Evolutionary conservation across 2,888 invertebrate genomes (phyloP).

Genomic region (Habroteleia sp.): DNA sequence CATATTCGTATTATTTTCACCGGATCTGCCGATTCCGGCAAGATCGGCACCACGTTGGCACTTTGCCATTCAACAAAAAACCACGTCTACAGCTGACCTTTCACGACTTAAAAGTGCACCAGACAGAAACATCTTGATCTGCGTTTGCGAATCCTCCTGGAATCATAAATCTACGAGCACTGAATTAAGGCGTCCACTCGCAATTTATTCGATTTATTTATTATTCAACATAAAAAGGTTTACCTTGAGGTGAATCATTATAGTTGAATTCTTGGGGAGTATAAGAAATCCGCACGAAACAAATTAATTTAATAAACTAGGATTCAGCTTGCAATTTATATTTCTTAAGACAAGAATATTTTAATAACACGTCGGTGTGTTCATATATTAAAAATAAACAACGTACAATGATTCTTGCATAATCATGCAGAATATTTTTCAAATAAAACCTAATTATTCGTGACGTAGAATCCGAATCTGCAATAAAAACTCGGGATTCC

Average conservation of each 20-base stretch:
- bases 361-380: no score
- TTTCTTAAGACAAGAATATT: no score
- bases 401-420: no score
- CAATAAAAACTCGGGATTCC: no score
- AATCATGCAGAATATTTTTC: no score
- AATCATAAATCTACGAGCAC: conserved; percentile 57
- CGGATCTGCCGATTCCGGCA: conserved; percentile 35
- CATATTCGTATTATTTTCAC: conserved; percentile 30
- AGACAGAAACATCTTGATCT: conserved; percentile 54
- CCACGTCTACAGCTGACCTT: conserved; percentile 61
- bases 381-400: no score
- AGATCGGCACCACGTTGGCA: conserved; percentile 42
- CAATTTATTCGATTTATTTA: conserved; percentile 58
- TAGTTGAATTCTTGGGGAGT: conserved; percentile 12
- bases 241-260: conserved; percentile 26
- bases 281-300: no score
- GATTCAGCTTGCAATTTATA: no score
- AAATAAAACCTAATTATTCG: no score
- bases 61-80: conserved; percentile 38
- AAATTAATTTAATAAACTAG: no score
- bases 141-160: conserved; percentile 47
- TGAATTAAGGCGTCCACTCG: conserved; percentile 47
- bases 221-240: conserved; percentile 47
- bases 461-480: no score
- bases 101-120: conserved; percentile 52